Evolutionary conservation across 2,888 invertebrate genomes (phyloP).

Genomic region (Synergus itoensis): DNA sequence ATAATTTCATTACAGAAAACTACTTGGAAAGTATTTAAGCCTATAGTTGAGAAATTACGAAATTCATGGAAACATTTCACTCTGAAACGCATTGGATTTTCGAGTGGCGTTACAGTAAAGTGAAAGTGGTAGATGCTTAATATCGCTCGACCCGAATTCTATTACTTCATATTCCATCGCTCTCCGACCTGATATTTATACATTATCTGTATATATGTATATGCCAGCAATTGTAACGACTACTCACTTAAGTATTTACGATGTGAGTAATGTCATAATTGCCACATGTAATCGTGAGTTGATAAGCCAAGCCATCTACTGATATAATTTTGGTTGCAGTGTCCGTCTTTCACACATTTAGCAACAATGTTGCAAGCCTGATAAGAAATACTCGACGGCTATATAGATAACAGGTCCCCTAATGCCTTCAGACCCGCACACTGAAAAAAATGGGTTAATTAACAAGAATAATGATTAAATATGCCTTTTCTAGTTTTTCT

Average conservation of each 20-base stretch:
- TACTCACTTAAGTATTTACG: conserved; percentile 22
- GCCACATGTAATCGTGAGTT: conserved; percentile 13
- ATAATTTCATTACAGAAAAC: neutral
- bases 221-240: neutral
- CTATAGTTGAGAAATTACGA: neutral
- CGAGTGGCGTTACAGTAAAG: conserved; percentile 1
- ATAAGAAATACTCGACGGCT: conserved; percentile 21
- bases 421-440: too few species aligned
- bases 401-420: neutral
- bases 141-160: conserved; percentile 41
- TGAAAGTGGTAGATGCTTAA: conserved; percentile 9
- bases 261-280: conserved; percentile 15
- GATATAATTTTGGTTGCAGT: conserved; percentile 34
- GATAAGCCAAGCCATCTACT: neutral
- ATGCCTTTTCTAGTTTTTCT: too few species aligned
- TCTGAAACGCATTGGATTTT: neutral
- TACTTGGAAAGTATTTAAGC: neutral
- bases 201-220: conserved; percentile 1
- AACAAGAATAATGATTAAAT: too few species aligned
- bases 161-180: conserved; percentile 19
- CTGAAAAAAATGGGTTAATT: too few species aligned
- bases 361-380: conserved; percentile 10
- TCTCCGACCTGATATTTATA: neutral
- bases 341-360: conserved; percentile 41
- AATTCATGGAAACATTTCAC: conserved; percentile 1